Conservation (phyloP, 1,140 invertebrate genomes). For the Gryon sp. region DNA sequence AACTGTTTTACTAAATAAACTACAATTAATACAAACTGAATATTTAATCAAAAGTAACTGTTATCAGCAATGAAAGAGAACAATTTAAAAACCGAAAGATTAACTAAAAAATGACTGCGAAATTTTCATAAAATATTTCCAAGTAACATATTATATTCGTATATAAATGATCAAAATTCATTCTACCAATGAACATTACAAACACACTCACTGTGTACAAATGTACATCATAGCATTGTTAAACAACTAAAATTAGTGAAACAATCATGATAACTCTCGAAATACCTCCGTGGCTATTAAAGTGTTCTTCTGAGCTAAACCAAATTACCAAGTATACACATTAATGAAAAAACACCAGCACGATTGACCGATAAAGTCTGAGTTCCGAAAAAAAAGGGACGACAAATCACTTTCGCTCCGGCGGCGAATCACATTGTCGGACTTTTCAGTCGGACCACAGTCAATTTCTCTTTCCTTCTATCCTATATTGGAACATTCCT, state of each 20-base stretch:
- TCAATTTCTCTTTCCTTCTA: conserved; percentile 39
- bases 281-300: conserved; percentile 26
- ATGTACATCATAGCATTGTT: conserved; percentile 5
- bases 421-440: conserved; percentile 2
- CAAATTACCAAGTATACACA: background rate
- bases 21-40: too few species aligned
- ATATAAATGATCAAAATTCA: conserved; percentile 39
- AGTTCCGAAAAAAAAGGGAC: conserved; percentile 10
- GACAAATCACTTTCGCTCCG: conserved; percentile 35
- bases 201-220: background rate
- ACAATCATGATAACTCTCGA: conserved; percentile 14
- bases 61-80: too few species aligned
- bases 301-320: background rate
- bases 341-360: conserved; percentile 7
- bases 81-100: too few species aligned
- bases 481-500: conserved; percentile 16
- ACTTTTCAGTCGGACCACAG: background rate
- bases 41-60: too few species aligned
- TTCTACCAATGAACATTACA: background rate
- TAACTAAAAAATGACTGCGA: too few species aligned
- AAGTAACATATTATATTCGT: too few species aligned
- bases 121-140: too few species aligned
- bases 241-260: conserved; percentile 12
- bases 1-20: too few species aligned
- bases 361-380: background rate